phyloP scores from a whole-genome alignment of 2,113 vertebrate species.

The Anoura caudifer region DNA sequence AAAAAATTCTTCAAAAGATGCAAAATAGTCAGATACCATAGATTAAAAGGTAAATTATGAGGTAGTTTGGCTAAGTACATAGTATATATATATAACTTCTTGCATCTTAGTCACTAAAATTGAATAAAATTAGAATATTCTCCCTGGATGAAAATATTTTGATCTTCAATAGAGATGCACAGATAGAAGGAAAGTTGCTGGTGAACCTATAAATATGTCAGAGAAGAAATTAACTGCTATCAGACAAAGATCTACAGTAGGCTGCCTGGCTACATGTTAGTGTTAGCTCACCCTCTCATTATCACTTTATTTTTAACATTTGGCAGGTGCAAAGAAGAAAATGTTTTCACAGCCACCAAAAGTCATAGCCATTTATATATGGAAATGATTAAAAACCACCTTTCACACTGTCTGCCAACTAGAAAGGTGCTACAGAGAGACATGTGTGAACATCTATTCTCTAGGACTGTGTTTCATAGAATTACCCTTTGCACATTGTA shows the following conservation, averaged over 20 bases:
- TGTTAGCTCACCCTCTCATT: rapidly evolving
- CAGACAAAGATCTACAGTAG: neutral
- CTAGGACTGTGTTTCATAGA: neutral
- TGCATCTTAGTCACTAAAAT: neutral
- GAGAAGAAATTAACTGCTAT: neutral
- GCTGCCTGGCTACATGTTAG: rapidly evolving
- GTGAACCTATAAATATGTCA: neutral
- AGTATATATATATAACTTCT: neutral
- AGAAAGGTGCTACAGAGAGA: neutral
- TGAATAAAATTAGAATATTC: neutral
- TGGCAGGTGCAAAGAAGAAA: neutral
- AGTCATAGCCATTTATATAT: neutral
- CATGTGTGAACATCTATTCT: neutral
- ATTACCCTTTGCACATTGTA: neutral
- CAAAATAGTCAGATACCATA: neutral
- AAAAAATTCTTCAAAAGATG: neutral
- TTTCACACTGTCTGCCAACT: neutral
- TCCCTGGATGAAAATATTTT: neutral
- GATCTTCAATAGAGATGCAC: neutral
- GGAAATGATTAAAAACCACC: neutral
- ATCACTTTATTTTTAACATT: neutral
- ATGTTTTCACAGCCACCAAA: neutral
- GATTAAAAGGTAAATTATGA: neutral
- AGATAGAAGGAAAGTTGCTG: neutral
- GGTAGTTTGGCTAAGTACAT: neutral